phyloP scores from a whole-genome alignment of 2,113 vertebrate species.

The Callopanchax toddi region DNA sequence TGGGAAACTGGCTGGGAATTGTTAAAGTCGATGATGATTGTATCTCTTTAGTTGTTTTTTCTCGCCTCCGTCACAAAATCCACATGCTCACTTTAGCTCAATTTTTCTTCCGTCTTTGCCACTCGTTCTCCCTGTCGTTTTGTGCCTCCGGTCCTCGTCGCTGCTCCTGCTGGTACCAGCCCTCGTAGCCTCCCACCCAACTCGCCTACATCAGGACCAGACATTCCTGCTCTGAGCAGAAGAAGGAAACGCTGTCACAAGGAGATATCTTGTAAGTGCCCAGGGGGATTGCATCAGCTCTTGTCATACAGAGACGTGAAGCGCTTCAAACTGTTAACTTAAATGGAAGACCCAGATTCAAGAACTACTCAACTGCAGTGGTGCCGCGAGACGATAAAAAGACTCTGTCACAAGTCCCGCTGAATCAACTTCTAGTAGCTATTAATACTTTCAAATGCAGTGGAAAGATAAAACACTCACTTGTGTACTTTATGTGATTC shows the following conservation, averaged over 20 bases:
- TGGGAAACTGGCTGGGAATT: slow-evolving; percentile 42
- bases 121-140: slow-evolving; percentile 13
- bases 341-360: slow-evolving; percentile 66
- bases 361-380: slow-evolving; percentile 32
- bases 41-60: slow-evolving; percentile 58
- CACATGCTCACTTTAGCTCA: slow-evolving; percentile 31
- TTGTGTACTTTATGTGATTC: background rate
- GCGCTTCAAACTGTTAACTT: slow-evolving; percentile 69
- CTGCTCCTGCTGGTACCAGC: slow-evolving; percentile 11
- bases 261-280: slow-evolving; percentile 72
- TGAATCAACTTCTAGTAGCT: slow-evolving; percentile 39
- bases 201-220: slow-evolving; percentile 44
- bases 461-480: background rate
- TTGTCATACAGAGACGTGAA: slow-evolving; percentile 73
- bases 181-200: background rate
- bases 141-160: slow-evolving; percentile 28
- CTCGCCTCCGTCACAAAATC: slow-evolving; percentile 21
- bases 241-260: slow-evolving; percentile 67
- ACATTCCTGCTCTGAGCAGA: slow-evolving; percentile 45
- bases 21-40: slow-evolving; percentile 76
- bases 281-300: slow-evolving; percentile 70
- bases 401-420: slow-evolving; percentile 48
- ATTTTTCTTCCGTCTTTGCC: slow-evolving; percentile 42
- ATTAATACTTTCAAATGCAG: slow-evolving; percentile 30
- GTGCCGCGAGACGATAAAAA: slow-evolving; percentile 47